Evolutionary conservation across 2,113 vertebrate genomes (phyloP), one percentile per base, ranked within the genome.

Genomic region (Acrocephalus kingi): DNA sequence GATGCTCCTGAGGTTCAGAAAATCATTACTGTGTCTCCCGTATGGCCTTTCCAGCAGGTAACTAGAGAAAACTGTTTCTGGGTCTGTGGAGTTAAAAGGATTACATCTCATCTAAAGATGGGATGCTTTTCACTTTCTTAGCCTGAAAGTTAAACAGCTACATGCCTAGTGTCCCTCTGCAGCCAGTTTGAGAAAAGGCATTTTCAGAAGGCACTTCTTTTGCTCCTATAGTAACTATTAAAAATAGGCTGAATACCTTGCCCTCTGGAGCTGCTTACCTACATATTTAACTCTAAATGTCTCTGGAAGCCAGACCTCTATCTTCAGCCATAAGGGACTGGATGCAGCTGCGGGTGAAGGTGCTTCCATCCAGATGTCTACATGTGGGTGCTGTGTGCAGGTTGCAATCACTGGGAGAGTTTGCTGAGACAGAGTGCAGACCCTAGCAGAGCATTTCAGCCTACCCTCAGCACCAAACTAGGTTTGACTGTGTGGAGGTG

Each of bases 21-120:
- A 59, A 81, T 52, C 46, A n/a, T 74, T 69, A 77, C 8, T 10
- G 6, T 33, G 23, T 48, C 24, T 84, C 35, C 46, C 0, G 0
- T 24, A 46, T 3, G 4, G 39, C 11, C 61, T 46, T 54, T 75
- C 30, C 39, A 71, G 45, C 0, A 0, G 14, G 24, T 48, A 84
- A 63, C 48, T 63, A 56, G 56, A 84, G 35, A 63, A 74, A 80
- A 73, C 11, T 37, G 19, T 51, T 94, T 89, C 87, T 84, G 56
- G 64, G 43, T 71, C 77, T 87, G 43, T 17, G 24, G 54, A 67
- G 69, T 81, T 91, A 67, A 87, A 81, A 84, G 37, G 37, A 74
- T 89, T 84, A 39, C 27, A 75, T 35, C 35, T 84, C 48, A 91
- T 67, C 11, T 39, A 43, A 71, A 81, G 27, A 23, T 55, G 55